Base-by-base conservation (phyloP, 2,797 vertebrate genomes). In the Sebastes hopkinsi region DNA sequence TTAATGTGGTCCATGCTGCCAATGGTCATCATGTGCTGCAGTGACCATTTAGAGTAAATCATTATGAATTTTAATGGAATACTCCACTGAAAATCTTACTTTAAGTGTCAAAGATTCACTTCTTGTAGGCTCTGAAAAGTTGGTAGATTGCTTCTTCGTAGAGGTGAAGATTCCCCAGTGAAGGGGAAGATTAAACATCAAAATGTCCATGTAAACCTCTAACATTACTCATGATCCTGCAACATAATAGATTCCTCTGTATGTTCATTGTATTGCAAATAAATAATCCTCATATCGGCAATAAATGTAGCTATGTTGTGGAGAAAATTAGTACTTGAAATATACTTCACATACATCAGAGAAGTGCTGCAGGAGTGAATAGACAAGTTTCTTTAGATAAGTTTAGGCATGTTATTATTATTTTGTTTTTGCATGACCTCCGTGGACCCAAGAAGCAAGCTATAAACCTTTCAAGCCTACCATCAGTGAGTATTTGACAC, bases 1-100 rank as follows among this genome's bases (percentile, higher is more conserved):
- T 98, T 97, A 1, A 96, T 88, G 10, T 99, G 97, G 89, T 98
- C 97, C 87, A 99, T 88, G 90, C 97, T 97, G 79, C 97, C 97
- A 65, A 99, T 96, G 4, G 93, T 92, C 91, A 96, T 83, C 97
- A 99, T 98, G 88, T 98, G 97, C 98, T 99, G 92, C 5, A 9
- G 55, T 1, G 6, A 68, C 12, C 22, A 67, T 30, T 18, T 12
- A 36, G 42, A 23, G 32, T 10, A 29, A 59, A 60, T 71, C 3
- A 74, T 67, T 60, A 55, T 27, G 9, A 36, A 32, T 64, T 62
- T 59, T 69, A 65, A 8, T 27, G 20, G 50, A 68, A 25, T 12
- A 14, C 11, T 23, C 22, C 27, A 61, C 6, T 18, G 2, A 61
- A 67, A 36, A 34, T 27, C 0, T 23, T 18, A 42, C 7, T 68